Percentiles rank a stretch among this genome's conserved stretches.
These are phyloP conservation scores for Hirundo rustica DNA, from an alignment of 2,797 vertebrate genomes.

Conservation along the genomic window DNA sequence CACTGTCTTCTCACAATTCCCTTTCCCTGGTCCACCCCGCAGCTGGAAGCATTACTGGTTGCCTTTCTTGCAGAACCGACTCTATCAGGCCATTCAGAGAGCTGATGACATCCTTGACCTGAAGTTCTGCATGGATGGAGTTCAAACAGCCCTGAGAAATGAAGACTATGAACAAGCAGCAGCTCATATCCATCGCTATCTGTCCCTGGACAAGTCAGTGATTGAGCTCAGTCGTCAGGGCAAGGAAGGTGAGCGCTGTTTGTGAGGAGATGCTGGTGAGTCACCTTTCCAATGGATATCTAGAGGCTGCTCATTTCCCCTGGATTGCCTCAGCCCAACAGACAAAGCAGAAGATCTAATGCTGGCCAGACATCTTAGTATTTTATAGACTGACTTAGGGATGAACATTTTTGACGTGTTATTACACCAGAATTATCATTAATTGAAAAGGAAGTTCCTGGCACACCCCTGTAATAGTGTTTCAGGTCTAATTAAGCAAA, in stretches of 20 bases:
- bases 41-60: background rate
- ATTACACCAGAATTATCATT: background rate
- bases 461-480: background rate
- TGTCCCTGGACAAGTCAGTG: conserved; percentile 95
- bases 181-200: conserved; percentile 95
- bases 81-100: conserved; percentile 97
- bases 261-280: background rate
- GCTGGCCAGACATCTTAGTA: background rate
- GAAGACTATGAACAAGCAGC: conserved; percentile 98
- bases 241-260: conserved; percentile 84
- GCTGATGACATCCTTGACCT: conserved; percentile 96
- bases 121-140: conserved; percentile 98
- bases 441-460: background rate
- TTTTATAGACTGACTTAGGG: background rate
- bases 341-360: background rate
- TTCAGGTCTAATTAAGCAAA: background rate
- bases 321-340: background rate
- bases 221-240: conserved; percentile 97
- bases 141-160: conserved; percentile 89
- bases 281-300: background rate
- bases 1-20: background rate
- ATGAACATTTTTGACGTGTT: background rate
- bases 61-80: conserved; percentile 84
- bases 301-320: background rate
- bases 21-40: background rate